Percentiles rank a stretch among this genome's conserved stretches.
Conservation (phyloP, 1,140 invertebrate species). For the Hylaeus volcanicus region DNA sequence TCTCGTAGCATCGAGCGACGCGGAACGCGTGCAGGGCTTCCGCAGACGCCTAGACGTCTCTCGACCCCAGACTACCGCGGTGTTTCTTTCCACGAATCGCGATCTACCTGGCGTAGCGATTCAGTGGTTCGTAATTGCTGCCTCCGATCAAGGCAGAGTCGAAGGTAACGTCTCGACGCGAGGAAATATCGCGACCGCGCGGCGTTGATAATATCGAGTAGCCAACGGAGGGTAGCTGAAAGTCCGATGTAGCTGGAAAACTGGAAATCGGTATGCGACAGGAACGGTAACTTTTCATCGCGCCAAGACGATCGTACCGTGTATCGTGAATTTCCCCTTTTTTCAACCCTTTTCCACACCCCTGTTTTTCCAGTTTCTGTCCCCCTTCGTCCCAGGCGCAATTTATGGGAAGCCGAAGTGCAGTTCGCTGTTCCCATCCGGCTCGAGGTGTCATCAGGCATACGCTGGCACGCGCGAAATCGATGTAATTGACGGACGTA, state of each 20-base stretch:
- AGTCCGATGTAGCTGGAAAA: not conserved
- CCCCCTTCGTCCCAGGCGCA: slow-evolving; percentile 52
- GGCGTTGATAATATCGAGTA: not conserved
- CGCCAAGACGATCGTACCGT: slow-evolving; percentile 14
- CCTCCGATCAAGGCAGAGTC: not conserved
- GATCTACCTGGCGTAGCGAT: not conserved
- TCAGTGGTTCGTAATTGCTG: not conserved
- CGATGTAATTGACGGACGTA: slow-evolving; percentile 74
- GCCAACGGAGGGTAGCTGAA: not conserved
- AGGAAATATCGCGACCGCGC: not conserved
- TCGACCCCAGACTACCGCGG: not conserved
- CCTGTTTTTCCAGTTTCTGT: not conserved
- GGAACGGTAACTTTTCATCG: not conserved
- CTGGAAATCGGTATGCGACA: not conserved
- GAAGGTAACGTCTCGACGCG: not conserved
- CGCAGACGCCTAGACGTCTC: not conserved
- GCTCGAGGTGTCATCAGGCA: slow-evolving; percentile 73
- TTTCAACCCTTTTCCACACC: not conserved
- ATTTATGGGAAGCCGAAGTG: slow-evolving; percentile 75
- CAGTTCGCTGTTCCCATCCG: slow-evolving; percentile 73
- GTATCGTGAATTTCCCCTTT: not conserved
- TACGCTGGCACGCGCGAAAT: slow-evolving; percentile 61
- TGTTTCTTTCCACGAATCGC: not conserved
- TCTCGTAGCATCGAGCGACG: slow-evolving; percentile 23
- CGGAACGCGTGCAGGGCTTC: not conserved